Evolutionary conservation across 2,113 vertebrate genomes (phyloP).

Genomic region (Mastomys natalensis): DNA sequence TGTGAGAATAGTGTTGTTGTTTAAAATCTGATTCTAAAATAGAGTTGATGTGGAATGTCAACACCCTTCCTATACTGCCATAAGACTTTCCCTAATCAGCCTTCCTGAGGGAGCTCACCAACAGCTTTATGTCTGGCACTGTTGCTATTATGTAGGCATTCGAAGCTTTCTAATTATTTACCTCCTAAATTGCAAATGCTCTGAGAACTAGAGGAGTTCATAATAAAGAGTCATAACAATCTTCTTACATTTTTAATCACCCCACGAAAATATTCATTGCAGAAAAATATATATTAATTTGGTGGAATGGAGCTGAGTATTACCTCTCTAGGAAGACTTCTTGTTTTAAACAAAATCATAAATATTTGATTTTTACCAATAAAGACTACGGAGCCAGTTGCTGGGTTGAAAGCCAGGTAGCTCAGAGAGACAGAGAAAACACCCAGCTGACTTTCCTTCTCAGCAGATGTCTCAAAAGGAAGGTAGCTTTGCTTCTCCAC

Average conservation of each 20-base stretch:
- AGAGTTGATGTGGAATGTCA: not conserved
- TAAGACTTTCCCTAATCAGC: not conserved
- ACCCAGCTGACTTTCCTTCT: too few species aligned
- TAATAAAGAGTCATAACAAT: not conserved
- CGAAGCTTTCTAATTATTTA: not conserved
- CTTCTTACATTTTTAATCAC: not conserved
- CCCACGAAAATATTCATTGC: not conserved
- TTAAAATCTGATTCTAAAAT: slow-evolving; percentile 7
- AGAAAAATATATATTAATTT: not conserved
- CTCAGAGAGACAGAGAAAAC: too few species aligned
- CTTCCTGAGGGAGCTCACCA: not conserved
- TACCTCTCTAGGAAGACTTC: not conserved
- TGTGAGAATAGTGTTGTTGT: not conserved
- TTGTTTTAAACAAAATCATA: too few species aligned
- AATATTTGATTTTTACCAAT: too few species aligned
- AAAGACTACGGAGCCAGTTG: too few species aligned
- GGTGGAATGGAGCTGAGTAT: not conserved
- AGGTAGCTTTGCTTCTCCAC: too few species aligned
- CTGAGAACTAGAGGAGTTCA: not conserved
- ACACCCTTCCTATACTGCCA: not conserved
- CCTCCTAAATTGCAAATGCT: not conserved
- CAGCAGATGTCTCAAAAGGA: too few species aligned
- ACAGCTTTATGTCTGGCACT: not conserved
- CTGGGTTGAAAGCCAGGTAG: too few species aligned
- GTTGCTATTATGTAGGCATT: not conserved